Evolutionary conservation across 2,113 vertebrate species (phyloP).

Genomic region (Ophthalmotilapia sp.): DNA sequence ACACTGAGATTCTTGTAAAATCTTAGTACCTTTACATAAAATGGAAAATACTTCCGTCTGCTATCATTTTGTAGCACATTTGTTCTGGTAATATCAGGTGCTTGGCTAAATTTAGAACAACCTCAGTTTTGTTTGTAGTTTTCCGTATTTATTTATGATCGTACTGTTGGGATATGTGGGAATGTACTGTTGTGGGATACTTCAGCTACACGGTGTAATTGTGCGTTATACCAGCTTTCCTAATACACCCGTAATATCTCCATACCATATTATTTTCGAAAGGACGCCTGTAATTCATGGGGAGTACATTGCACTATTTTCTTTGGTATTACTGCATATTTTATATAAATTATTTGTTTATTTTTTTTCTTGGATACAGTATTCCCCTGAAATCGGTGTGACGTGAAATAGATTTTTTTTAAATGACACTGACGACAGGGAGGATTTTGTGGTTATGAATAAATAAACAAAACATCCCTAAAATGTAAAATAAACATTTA

Average conservation of each 20-base stretch:
- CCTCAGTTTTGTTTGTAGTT: neutral
- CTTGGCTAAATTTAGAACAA: neutral
- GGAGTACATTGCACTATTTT: neutral
- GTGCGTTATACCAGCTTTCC: neutral
- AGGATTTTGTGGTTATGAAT: neutral
- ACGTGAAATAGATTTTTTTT: neutral
- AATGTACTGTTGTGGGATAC: neutral
- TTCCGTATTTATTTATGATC: neutral
- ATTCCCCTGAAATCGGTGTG: neutral
- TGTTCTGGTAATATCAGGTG: neutral
- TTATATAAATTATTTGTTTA: rapidly evolving
- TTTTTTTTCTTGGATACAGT: neutral
- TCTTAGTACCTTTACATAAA: neutral
- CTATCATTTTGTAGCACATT: neutral
- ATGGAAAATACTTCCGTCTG: neutral
- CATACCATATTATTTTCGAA: neutral
- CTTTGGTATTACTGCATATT: neutral
- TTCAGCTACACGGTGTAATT: neutral
- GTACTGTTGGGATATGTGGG: neutral
- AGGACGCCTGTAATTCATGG: neutral
- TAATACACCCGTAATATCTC: neutral
- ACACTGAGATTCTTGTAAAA: neutral
- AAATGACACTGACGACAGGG: neutral
- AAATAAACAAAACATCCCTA: neutral
- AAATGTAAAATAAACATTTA: neutral